A percentile compares a stretch with the other conserved stretches of the same genome.
phyloP scores from a whole-genome alignment of 2,888 invertebrate genomes.

The Campopleginae sp. region DNA sequence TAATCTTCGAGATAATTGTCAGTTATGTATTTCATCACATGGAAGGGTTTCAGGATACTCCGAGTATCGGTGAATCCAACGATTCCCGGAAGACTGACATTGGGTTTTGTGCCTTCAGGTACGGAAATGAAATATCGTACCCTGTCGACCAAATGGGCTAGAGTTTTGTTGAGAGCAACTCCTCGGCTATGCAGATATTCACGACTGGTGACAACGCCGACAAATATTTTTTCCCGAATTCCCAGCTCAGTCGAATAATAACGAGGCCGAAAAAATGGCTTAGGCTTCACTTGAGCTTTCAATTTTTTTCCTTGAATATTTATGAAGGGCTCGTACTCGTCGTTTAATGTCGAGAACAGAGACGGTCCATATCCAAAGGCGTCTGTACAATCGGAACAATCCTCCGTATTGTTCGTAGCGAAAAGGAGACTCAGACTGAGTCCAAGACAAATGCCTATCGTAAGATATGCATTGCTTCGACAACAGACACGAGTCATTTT shows the following conservation, averaged over 20 bases:
- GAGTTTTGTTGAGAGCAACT: slow-evolving; percentile 94
- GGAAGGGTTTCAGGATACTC: slow-evolving; percentile 92
- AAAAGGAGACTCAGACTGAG: slow-evolving; percentile 86
- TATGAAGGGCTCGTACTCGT: slow-evolving; percentile 84
- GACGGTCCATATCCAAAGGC: slow-evolving; percentile 7
- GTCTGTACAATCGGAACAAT: slow-evolving; percentile 67
- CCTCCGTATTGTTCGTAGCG: slow-evolving; percentile 85
- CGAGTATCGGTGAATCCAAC: slow-evolving; percentile 94
- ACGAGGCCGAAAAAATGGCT: slow-evolving; percentile 92
- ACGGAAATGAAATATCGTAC: slow-evolving; percentile 91
- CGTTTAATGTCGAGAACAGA: slow-evolving; percentile 70
- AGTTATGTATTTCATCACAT: slow-evolving; percentile 94
- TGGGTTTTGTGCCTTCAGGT: slow-evolving; percentile 85
- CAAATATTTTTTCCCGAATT: slow-evolving; percentile 94
- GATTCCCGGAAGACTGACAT: slow-evolving; percentile 88
- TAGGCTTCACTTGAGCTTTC: slow-evolving; percentile 84
- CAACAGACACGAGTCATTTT: slow-evolving; percentile 79
- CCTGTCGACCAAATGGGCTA: slow-evolving; percentile 93
- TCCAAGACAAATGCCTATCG: slow-evolving; percentile 86
- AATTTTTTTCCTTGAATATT: slow-evolving; percentile 84
- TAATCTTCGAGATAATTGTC: slow-evolving; percentile 95
- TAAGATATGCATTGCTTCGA: slow-evolving; percentile 86
- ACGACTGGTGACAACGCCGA: slow-evolving; percentile 93
- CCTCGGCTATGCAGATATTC: slow-evolving; percentile 90
- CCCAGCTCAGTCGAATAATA: slow-evolving; percentile 98